Conservation (phyloP, 2,113 vertebrate species). For the Rana temporaria region DNA sequence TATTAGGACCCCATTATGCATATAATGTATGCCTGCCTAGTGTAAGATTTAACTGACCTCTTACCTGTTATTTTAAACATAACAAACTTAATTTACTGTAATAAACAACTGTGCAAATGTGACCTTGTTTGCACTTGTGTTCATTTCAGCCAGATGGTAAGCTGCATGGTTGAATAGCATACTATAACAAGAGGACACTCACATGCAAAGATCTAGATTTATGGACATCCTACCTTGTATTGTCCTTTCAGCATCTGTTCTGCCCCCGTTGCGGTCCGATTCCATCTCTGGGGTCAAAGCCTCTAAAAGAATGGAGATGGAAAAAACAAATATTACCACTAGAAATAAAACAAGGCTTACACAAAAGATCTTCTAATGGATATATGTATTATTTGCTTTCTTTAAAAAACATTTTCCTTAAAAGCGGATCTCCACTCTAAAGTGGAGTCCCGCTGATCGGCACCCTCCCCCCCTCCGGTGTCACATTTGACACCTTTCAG, state of each 20-base stretch:
- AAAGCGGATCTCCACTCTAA: no score
- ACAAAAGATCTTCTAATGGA: no score
- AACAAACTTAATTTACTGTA: constrained; percentile 72
- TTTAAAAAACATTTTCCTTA: no score
- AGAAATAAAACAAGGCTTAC: background rate
- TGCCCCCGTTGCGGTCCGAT: constrained; percentile 97
- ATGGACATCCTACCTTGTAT: constrained; percentile 99
- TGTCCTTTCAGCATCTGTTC: constrained; percentile 99
- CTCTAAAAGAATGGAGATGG: constrained; percentile 88
- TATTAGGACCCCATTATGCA: no score
- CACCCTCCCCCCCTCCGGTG: no score
- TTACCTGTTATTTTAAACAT: constrained; percentile 36
- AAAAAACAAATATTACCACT: constrained; percentile 65
- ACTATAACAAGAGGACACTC: constrained; percentile 92
- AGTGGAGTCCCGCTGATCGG: no score
- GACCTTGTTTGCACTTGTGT: constrained; percentile 92
- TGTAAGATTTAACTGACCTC: background rate
- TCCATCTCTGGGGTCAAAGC: constrained; percentile 99
- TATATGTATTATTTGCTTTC: no score
- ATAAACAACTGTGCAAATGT: constrained; percentile 89
- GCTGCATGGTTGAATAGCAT: constrained; percentile 96
- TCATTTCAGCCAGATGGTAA: constrained; percentile 97
- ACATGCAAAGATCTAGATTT: constrained; percentile 90
- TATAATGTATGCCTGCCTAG: background rate
- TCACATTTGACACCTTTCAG: no score